Base-by-base conservation (phyloP, 1,140 invertebrate genomes). In the Zaprionus taronus region DNA sequence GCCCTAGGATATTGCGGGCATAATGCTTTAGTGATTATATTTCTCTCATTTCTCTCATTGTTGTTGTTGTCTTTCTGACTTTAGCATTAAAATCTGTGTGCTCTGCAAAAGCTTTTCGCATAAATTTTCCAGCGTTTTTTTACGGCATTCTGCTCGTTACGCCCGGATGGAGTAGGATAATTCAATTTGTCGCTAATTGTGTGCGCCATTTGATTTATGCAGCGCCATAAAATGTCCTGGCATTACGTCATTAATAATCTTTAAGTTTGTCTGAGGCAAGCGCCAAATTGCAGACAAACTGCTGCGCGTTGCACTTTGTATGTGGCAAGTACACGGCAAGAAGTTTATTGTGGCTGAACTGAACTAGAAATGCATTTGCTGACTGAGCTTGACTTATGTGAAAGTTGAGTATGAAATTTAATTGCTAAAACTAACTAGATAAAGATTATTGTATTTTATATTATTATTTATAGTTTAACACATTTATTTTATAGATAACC, bases 111-210 rank as follows among this genome's bases (percentile, higher is more conserved):
- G 64, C 31, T 44, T 44, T 61, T 20, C 12, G 31, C 44, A 73
- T 67, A 41, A 73, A 73, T 55, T 24, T 68, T n/a, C 5, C 2
- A 9, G 9, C 58, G 5, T 47, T 38, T 51, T 51, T 60, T 67
- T 22, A 57, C 24, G 41, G 26, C 38, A 0, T 36, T 64, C 22
- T 12, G 36, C 28, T 34, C 51, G 22, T 66, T 55, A 41, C 34
- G 22, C 2, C 15, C 17, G 4, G 2, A 2, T 31, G 7, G 28
- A 53, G 14, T 22, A 26, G 20, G 38, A 68, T 44, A 62, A 62
- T 70, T 53, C 31, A 60, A 70, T 63, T 71, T 60, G 72, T 64
- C 44, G 72, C 67, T 71, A 58, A 75, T 64, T 63, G 58, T 64
- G 41, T 55, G 58, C n/a, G 28, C 38, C 17, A 74, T 71, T 71